Base-by-base conservation (phyloP, 1,140 invertebrate genomes). In the Nasonia vitripennis region DNA sequence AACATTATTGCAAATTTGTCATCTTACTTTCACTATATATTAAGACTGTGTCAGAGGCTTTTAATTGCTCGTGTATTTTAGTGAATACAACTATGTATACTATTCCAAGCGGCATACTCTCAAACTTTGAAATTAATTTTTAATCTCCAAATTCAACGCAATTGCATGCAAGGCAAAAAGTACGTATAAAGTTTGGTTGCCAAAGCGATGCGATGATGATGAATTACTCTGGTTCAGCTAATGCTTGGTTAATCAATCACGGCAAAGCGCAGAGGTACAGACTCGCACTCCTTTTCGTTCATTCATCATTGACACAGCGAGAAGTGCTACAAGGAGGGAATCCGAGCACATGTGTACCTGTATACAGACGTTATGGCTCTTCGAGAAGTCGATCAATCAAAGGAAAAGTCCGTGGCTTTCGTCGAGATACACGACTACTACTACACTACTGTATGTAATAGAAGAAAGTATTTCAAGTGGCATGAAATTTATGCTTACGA, bases 241-340 rank as follows among this genome's bases (percentile, higher is more conserved):
- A 84, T 48, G 45, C 67, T 17, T 51, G 45, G 77, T 67, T 55
- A 73, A 79, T 84, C 77, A 79, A 84, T 84, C 83, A 79, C 23
- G 20, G 31, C 0, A 31, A 37, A 11, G 3, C 6, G 55, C 55
- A 62, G 20, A 62, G 55, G 20, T 62, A 62, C 55, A 62, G 55
- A 10, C 20, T 80, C 27, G 70, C 27, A 34, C 31, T 77, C 20
- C 23, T 62, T 75, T 78, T 83, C 14, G 7, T 41, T 77, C 74
- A 83, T 83, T 83, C 62, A 83, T 83, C 82, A 83, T 83, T 48
- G 74, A 78, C 55, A 67, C 41, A n/a, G 20, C 41, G n/a, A 37
- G 62, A 14, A 2, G 20, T 10, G 79, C 9, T 71, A 71, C 27
- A 71, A 71, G 68, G 12, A 34, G 9, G 68, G 17, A 27, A 27